These are phyloP conservation scores for Tetragonisca angustula DNA, from an alignment of 2,888 invertebrate genomes.

Conservation along the genomic window DNA sequence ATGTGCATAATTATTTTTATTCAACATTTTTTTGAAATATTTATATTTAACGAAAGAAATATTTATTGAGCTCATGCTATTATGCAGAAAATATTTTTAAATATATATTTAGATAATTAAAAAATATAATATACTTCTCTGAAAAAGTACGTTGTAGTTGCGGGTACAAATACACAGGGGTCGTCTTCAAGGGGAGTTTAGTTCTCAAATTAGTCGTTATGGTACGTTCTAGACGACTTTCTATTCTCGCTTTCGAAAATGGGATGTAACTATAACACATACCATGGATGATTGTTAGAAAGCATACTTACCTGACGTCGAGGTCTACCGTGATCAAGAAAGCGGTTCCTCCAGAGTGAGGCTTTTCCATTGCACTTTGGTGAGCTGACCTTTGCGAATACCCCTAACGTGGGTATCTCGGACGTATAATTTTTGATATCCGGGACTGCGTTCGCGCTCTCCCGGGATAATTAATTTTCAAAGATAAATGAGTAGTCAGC, in stretches of 20 bases:
- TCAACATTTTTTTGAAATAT: background rate
- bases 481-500: background rate
- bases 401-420: slow-evolving; percentile 84
- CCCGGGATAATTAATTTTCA: slow-evolving; percentile 75
- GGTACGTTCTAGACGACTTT: background rate
- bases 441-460: slow-evolving; percentile 81
- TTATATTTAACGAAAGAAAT: background rate
- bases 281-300: background rate
- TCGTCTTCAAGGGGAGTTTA: slow-evolving; percentile 15
- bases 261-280: slow-evolving; percentile 11
- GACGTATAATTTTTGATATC: slow-evolving; percentile 78
- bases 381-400: slow-evolving; percentile 85
- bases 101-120: no score
- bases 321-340: slow-evolving; percentile 85
- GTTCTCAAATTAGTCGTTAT: slow-evolving; percentile 59
- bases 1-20: background rate
- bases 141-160: background rate
- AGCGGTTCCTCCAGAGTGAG: slow-evolving; percentile 83
- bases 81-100: no score
- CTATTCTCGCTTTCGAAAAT: slow-evolving; percentile 18
- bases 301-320: slow-evolving; percentile 85
- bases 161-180: background rate
- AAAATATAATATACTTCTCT: background rate
- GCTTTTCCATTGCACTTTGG: slow-evolving; percentile 86
- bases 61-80: no score